phyloP scores from a whole-genome alignment of 2,888 invertebrate genomes.

The Ectemnius lituratus region DNA sequence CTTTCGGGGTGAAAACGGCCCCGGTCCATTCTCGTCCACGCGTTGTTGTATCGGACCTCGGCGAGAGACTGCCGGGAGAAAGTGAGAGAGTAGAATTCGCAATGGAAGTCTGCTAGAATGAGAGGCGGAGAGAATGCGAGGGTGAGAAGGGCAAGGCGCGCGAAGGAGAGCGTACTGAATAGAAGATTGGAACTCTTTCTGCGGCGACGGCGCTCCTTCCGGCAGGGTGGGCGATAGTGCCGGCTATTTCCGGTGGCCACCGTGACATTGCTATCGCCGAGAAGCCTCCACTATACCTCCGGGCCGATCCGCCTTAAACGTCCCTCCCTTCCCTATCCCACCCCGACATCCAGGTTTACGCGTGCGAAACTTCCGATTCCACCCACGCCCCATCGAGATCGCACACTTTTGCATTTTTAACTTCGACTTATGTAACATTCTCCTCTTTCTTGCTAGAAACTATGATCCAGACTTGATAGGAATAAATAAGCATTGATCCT shows the following conservation, averaged over 20 bases:
- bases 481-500: neutral
- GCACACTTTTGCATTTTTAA: neutral
- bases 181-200: slow-evolving; percentile 78
- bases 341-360: slow-evolving; percentile 36
- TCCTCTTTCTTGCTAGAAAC: neutral
- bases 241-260: slow-evolving; percentile 77
- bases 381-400: neutral
- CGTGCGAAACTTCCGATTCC: slow-evolving; percentile 21
- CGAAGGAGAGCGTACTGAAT: slow-evolving; percentile 69
- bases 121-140: slow-evolving; percentile 10
- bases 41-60: slow-evolving; percentile 56
- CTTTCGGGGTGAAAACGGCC: slow-evolving; percentile 58
- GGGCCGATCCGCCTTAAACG: slow-evolving; percentile 58
- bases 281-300: slow-evolving; percentile 52
- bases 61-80: slow-evolving; percentile 12
- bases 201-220: slow-evolving; percentile 75
- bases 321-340: slow-evolving; percentile 25
- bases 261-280: slow-evolving; percentile 74
- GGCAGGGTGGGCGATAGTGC: slow-evolving; percentile 75
- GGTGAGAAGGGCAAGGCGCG: slow-evolving; percentile 16
- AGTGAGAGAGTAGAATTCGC: neutral
- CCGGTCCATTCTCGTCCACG: slow-evolving; percentile 54
- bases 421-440: neutral
- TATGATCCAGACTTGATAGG: neutral
- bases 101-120: neutral